Conservation (phyloP, 1,140 invertebrate genomes). For the Sogatella furcifera region DNA sequence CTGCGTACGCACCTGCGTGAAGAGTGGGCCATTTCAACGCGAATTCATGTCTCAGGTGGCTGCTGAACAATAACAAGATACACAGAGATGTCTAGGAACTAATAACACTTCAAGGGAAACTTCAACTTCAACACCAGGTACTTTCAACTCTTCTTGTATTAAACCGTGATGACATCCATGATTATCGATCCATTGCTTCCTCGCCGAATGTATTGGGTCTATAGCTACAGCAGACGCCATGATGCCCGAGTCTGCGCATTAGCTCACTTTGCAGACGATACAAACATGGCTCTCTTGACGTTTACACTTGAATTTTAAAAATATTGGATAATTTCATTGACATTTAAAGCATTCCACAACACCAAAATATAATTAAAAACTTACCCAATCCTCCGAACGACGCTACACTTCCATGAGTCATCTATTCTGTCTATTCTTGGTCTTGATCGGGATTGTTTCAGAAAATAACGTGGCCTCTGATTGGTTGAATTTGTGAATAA, state of each 20-base stretch:
- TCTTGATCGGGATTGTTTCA: conserved; percentile 4
- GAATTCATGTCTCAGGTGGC: conserved; percentile 19
- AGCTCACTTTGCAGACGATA: conserved; percentile 38
- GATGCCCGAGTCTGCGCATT: conserved; percentile 41
- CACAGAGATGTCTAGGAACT: conserved; percentile 8
- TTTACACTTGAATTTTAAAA: no score
- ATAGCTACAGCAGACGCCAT: conserved; percentile 16
- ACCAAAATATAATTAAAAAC: no score
- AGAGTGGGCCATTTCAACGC: conserved; percentile 25
- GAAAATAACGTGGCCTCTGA: conserved; percentile 10
- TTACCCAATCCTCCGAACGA: not conserved
- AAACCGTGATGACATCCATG: conserved; percentile 22
- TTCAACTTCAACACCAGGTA: conserved; percentile 16
- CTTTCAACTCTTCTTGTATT: conserved; percentile 21
- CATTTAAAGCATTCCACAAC: no score
- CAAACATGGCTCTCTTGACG: conserved; percentile 22
- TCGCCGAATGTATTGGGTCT: conserved; percentile 18
- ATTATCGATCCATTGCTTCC: conserved; percentile 27
- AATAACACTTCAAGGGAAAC: conserved; percentile 4
- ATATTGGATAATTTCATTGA: no score
- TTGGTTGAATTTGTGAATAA: conserved; percentile 1
- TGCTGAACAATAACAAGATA: conserved; percentile 7
- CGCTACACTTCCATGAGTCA: conserved; percentile 1
- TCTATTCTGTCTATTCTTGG: conserved; percentile 1
- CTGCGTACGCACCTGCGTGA: conserved; percentile 86